These are phyloP conservation scores for Phylloscopus collybita DNA, from an alignment of 2,797 vertebrate species.

Conservation along the genomic window DNA sequence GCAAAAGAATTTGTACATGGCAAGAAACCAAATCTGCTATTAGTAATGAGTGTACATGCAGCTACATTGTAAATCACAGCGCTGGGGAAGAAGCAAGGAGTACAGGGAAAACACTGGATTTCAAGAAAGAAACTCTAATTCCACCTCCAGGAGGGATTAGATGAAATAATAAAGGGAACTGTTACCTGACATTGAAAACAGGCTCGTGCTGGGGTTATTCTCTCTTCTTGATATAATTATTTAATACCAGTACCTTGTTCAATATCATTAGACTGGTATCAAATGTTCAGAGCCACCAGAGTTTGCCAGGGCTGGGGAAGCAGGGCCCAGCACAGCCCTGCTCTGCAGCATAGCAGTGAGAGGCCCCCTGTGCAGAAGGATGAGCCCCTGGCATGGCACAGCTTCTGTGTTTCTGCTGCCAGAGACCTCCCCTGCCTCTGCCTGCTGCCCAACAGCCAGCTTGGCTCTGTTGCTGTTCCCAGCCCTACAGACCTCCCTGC, in stretches of 20 bases:
- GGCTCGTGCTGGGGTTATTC: not conserved
- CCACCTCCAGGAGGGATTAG: not conserved
- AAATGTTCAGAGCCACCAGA: not conserved
- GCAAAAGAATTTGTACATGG: not conserved
- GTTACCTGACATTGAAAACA: not conserved
- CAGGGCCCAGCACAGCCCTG: not conserved
- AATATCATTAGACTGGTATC: not conserved
- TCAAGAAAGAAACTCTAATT: not conserved
- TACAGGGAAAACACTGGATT: not conserved
- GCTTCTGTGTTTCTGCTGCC: not conserved
- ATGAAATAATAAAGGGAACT: not conserved
- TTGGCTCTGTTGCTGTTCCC: not conserved
- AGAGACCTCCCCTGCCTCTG: not conserved
- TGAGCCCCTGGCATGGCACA: not conserved
- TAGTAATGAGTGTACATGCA: not conserved
- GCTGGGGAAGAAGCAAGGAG: not conserved
- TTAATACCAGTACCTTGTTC: not conserved
- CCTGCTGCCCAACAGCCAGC: not conserved
- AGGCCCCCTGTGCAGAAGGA: not conserved
- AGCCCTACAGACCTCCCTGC: not conserved
- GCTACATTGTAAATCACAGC: not conserved
- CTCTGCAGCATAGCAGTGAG: not conserved
- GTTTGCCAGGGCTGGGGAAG: not conserved
- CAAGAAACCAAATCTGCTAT: not conserved
- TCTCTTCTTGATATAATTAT: not conserved